Conservation (phyloP, 2,797 vertebrate species). For the Sciurus carolinensis region DNA sequence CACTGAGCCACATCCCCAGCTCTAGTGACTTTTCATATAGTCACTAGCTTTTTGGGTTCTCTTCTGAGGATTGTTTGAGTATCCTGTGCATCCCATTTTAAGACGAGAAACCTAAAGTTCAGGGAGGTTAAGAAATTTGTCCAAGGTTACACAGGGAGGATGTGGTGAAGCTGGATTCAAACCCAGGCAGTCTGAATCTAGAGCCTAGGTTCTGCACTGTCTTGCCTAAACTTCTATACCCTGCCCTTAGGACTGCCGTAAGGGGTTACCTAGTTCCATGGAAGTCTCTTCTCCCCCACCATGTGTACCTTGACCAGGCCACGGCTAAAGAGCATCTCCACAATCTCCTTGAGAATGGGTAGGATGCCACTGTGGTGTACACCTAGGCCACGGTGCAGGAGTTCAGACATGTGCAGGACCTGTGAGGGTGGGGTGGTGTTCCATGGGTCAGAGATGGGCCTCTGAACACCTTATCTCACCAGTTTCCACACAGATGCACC, state of each 20-base stretch:
- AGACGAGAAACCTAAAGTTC: neutral
- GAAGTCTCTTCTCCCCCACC: neutral
- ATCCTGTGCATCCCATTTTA: neutral
- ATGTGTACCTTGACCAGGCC: constrained; percentile 95
- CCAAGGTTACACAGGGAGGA: neutral
- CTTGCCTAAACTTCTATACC: neutral
- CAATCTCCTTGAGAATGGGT: constrained; percentile 97
- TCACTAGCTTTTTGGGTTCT: neutral
- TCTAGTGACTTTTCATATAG: neutral
- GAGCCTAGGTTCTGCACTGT: neutral
- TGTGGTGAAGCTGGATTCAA: neutral
- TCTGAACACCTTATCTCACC: too few relatives aligned
- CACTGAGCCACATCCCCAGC: too few relatives aligned
- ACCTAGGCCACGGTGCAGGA: constrained; percentile 94
- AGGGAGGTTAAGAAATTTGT: neutral
- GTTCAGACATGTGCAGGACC: constrained; percentile 92
- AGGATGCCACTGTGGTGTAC: constrained; percentile 97
- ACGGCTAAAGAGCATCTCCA: constrained; percentile 96
- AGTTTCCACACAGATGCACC: constrained; percentile 62
- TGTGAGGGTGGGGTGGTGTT: neutral
- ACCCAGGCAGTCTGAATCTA: neutral
- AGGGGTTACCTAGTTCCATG: neutral
- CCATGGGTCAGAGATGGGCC: neutral
- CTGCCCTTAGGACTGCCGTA: neutral
- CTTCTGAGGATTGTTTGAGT: neutral